Percentiles rank a stretch among this genome's conserved stretches.
These are phyloP conservation scores for Drosophila mojavensis DNA, from an alignment of 1,140 invertebrate species.

Conservation along the genomic window DNA sequence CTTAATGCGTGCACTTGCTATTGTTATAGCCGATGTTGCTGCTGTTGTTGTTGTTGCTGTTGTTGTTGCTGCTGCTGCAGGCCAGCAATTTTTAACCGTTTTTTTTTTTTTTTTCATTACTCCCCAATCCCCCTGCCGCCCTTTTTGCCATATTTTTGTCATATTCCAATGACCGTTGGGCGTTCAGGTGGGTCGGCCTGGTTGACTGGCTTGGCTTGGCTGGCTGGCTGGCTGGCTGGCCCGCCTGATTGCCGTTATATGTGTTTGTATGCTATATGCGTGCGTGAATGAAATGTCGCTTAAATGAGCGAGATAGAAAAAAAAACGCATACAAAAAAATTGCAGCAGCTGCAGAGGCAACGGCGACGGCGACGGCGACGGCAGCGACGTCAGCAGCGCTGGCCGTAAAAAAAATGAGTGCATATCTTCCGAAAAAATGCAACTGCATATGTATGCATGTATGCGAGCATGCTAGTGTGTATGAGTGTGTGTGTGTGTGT, in stretches of 20 bases:
- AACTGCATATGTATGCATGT: conserved; percentile 59
- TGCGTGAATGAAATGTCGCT: conserved; percentile 70
- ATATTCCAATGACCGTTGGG: conserved; percentile 73
- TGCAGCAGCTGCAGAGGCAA: conserved; percentile 15
- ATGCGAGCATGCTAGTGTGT: conserved; percentile 29
- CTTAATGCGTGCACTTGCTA: conserved; percentile 77
- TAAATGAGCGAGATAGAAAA: conserved; percentile 77
- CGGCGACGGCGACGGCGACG: conserved; percentile 11
- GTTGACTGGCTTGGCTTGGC: conserved; percentile 21
- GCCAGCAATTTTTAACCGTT: conserved; percentile 70
- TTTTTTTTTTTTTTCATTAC: conserved; percentile 21
- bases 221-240: background rate
- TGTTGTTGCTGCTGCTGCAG: conserved; percentile 45
- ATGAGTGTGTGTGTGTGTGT: conserved; percentile 17
- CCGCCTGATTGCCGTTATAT: conserved; percentile 66
- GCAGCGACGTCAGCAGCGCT: conserved; percentile 35
- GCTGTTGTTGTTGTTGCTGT: conserved; percentile 27
- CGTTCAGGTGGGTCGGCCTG: conserved; percentile 26
- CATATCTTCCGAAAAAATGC: conserved; percentile 83
- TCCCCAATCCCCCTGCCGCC: background rate
- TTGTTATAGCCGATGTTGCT: conserved; percentile 31
- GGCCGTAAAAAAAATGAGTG: conserved; percentile 73
- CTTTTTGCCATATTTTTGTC: conserved; percentile 70
- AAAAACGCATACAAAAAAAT: conserved; percentile 64
- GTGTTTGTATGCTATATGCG: conserved; percentile 44